Evolutionary conservation across 2,888 invertebrate genomes (phyloP).

Genomic region (Amphipyra tragopoginis): DNA sequence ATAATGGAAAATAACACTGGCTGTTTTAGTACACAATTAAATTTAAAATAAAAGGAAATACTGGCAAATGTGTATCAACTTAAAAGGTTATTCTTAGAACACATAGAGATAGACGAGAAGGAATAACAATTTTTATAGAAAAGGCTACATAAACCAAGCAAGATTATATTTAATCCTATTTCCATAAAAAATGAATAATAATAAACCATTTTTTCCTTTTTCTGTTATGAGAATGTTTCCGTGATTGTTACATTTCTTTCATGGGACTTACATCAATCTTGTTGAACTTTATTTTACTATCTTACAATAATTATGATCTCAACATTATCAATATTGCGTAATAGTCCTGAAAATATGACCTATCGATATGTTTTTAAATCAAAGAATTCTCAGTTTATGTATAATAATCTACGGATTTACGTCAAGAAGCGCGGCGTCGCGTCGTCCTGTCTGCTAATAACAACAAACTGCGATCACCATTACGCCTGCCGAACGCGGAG

Average conservation of each 20-base stretch:
- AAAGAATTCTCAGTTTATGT: slow-evolving; percentile 1
- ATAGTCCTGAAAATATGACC: slow-evolving; percentile 6
- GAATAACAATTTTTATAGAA: too few species aligned
- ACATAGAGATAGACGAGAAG: too few species aligned
- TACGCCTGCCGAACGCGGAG: too few species aligned
- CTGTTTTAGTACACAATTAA: not conserved
- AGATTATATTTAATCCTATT: not conserved
- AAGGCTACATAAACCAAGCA: too few species aligned
- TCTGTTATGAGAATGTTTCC: slow-evolving; percentile 46
- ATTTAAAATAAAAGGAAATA: not conserved
- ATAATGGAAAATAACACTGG: not conserved
- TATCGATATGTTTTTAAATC: slow-evolving; percentile 22
- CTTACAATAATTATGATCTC: slow-evolving; percentile 31
- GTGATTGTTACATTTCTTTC: slow-evolving; percentile 41
- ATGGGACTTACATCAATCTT: slow-evolving; percentile 31
- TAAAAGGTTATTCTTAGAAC: not conserved
- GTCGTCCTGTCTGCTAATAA: too few species aligned
- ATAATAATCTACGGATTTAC: not conserved
- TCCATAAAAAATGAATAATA: slow-evolving; percentile 42
- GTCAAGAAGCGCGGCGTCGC: too few species aligned
- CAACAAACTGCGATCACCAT: too few species aligned
- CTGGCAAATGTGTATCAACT: too few species aligned
- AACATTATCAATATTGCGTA: slow-evolving; percentile 30
- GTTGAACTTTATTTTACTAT: slow-evolving; percentile 32
- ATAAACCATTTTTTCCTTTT: slow-evolving; percentile 7